phyloP scores from a whole-genome alignment of 37 sponge, comb jelly and placozoan species.

The Lycopodina hypogea region DNA sequence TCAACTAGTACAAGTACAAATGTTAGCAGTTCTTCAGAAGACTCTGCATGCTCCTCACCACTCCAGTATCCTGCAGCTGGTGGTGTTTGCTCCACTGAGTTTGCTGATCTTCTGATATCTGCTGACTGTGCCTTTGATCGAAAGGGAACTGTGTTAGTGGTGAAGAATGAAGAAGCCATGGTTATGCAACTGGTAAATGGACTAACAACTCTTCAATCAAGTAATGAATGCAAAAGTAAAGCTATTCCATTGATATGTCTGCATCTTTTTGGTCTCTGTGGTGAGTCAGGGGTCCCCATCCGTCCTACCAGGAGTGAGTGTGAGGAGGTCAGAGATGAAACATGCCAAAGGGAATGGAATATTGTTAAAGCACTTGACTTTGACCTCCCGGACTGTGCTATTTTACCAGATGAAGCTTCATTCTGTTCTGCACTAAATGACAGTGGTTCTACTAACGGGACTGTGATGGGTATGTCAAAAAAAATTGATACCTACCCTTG shows the following conservation, averaged over 20 bases:
- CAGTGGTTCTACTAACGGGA: not conserved
- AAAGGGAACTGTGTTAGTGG: not conserved
- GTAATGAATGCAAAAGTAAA: not conserved
- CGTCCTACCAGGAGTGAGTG: slow-evolving; percentile 1
- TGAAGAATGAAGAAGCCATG: not conserved
- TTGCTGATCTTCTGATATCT: not conserved
- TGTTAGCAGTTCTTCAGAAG: too few species aligned
- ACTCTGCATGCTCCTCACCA: too few species aligned
- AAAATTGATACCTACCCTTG: too few species aligned
- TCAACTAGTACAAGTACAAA: too few species aligned
- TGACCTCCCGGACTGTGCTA: slow-evolving; percentile 3
- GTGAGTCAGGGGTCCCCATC: not conserved
- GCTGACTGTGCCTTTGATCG: not conserved
- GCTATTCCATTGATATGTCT: slow-evolving; percentile 13
- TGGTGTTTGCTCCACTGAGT: not conserved
- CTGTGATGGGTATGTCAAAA: too few species aligned
- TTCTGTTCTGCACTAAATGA: not conserved
- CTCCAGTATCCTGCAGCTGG: not conserved
- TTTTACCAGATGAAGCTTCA: slow-evolving; percentile 3
- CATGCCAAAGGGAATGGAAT: slow-evolving; percentile 6
- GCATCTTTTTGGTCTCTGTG: slow-evolving; percentile 14
- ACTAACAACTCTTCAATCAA: not conserved
- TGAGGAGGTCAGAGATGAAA: slow-evolving; percentile 5
- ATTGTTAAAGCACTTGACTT: not conserved
- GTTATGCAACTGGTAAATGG: not conserved